These are phyloP conservation scores for Chiloscyllium plagiosum DNA, from an alignment of 2,113 vertebrate genomes.

Conservation along the genomic window DNA sequence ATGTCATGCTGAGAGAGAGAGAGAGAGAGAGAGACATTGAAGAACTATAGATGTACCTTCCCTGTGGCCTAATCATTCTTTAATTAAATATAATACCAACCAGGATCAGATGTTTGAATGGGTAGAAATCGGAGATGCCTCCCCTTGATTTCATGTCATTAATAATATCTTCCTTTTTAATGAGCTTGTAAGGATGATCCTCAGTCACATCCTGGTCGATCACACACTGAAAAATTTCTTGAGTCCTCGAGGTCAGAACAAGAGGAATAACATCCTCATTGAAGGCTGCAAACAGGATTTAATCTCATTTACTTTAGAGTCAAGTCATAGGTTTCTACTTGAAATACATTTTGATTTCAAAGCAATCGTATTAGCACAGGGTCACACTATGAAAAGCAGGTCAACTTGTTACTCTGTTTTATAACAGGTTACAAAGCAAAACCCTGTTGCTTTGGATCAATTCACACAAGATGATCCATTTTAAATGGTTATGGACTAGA, in stretches of 20 bases:
- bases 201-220: slow-evolving; percentile 71
- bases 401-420: not conserved
- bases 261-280: slow-evolving; percentile 76
- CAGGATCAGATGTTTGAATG: slow-evolving; percentile 66
- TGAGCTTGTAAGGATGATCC: slow-evolving; percentile 69
- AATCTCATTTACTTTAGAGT: too few relatives aligned
- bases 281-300: slow-evolving; percentile 55
- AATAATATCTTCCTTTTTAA: slow-evolving; percentile 76
- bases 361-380: not conserved
- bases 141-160: slow-evolving; percentile 73
- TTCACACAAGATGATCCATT: not conserved
- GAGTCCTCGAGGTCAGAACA: slow-evolving; percentile 76
- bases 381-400: not conserved
- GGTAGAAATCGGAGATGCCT: slow-evolving; percentile 81
- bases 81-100: slow-evolving; percentile 52
- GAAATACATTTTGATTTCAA: not conserved
- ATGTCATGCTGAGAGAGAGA: too few relatives aligned
- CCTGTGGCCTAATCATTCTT: not conserved
- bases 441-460: not conserved
- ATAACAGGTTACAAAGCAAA: not conserved
- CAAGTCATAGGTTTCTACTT: not conserved
- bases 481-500: not conserved
- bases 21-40: too few relatives aligned
- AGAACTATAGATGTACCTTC: not conserved
- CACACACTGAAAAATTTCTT: slow-evolving; percentile 75